Base-by-base conservation (phyloP, 53 echinoderm and acorn worm genomes). In the Apostichopus leukothele region DNA sequence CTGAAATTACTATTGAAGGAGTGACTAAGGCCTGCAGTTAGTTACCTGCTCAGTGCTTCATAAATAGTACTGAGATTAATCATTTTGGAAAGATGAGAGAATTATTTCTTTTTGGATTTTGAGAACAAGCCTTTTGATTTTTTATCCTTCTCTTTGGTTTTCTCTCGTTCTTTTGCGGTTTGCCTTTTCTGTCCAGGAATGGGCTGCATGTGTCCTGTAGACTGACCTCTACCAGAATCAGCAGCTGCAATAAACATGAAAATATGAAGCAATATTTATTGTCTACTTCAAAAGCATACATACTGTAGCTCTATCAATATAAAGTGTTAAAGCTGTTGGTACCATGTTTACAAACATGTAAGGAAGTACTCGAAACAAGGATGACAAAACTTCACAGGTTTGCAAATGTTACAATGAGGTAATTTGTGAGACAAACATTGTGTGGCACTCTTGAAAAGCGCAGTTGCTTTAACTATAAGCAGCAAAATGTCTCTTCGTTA, bases 171-270 rank as follows among this genome's bases (percentile, higher is more conserved):
- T 79, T 79, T 79, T 79, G 79, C 51, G 52, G 13, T 51, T 18
- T 79, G 79, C 53, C 79, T 51, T 18, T 79, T 79, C 79, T 79
- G 79, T 12, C 79, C 79, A 53, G 79, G 79, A 14, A 79, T 51
- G 51, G 79, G 79, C 16, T 79, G 79, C 50, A 79, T 51, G 39
- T 39, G 39, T 1, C 39, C 39, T 39, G 39, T 39, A 39, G 39
- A 39, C 53, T 79, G 79, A 12, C 79, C 53, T 53, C 79, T 52
- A 51, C 52, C 52, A 53, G 79, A 51, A 7, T 79, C 79, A n/a
- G 11, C 13, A 79, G 51, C 79, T 79, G 50, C 16, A 19, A 11
- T 51, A 19, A 16, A 79, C 39, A 79, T 51, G 0, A 13, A 39
- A 7, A 13, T 16, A 39, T 39, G 18, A 52, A 77, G 4, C 8